These are phyloP conservation scores for Clarias fuscus DNA, from an alignment of 2,797 vertebrate genomes.

Conservation along the genomic window DNA sequence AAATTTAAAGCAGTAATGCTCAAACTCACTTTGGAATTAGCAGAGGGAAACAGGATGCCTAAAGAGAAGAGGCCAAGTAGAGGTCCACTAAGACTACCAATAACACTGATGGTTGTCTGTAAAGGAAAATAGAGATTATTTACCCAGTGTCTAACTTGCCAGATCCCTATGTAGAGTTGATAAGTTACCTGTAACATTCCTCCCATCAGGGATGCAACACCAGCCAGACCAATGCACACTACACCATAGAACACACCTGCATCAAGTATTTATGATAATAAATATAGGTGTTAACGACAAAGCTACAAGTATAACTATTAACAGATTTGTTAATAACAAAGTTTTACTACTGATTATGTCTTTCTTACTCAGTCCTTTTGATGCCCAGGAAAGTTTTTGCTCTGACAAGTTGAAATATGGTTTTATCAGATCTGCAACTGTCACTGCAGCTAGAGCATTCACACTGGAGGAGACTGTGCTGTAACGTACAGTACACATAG, in stretches of 20 bases:
- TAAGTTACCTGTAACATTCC: conserved; percentile 79
- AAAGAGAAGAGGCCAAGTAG: conserved; percentile 75
- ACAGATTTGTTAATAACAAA: not conserved
- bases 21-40: conserved; percentile 75
- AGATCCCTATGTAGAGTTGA: not conserved
- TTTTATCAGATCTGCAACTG: conserved; percentile 86
- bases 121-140: conserved; percentile 24
- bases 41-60: conserved; percentile 74
- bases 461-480: conserved; percentile 96
- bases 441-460: conserved; percentile 89
- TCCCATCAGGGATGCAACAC: conserved; percentile 86
- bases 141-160: not conserved
- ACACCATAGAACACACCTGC: conserved; percentile 84
- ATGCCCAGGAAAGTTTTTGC: conserved; percentile 80
- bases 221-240: conserved; percentile 90
- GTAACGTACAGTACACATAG: conserved; percentile 4
- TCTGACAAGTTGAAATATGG: conserved; percentile 80
- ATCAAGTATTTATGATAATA: not conserved
- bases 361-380: conserved; percentile 87
- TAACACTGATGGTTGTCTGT: conserved; percentile 73
- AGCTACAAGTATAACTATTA: not conserved
- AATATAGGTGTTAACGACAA: not conserved
- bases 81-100: conserved; percentile 75
- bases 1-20: not conserved
- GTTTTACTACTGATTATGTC: not conserved